Conservation (phyloP, 37 sponge, comb jelly and placozoan species). For the Tethya wilhelma region DNA sequence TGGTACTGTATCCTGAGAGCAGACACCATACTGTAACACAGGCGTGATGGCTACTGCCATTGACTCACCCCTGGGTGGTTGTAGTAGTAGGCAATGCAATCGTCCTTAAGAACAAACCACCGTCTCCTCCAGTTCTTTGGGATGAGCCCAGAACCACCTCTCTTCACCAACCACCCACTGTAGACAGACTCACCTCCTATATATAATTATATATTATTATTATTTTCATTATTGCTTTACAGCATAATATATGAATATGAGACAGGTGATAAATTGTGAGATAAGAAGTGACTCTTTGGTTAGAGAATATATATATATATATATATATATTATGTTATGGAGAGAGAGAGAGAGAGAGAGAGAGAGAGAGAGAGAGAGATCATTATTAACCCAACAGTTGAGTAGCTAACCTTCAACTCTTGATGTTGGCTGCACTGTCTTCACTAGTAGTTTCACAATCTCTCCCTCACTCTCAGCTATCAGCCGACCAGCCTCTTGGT, state of each 20-base stretch:
- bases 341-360: too few relatives aligned
- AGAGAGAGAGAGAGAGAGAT: too few relatives aligned
- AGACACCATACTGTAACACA: neutral
- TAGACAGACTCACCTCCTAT: slow-evolving; percentile 33
- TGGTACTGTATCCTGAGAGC: slow-evolving; percentile 31
- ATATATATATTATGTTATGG: too few relatives aligned
- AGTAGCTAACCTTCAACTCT: too few relatives aligned
- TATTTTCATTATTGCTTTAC: too few relatives aligned
- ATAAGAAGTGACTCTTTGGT: too few relatives aligned
- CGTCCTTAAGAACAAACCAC: slow-evolving; percentile 64
- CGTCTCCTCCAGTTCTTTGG: slow-evolving; percentile 55
- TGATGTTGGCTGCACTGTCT: slow-evolving; percentile 30
- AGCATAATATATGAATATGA: too few relatives aligned
- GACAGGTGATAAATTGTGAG: too few relatives aligned
- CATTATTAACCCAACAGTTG: too few relatives aligned
- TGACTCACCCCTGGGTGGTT: slow-evolving; percentile 30
- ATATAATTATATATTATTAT: too few relatives aligned
- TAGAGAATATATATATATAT: too few relatives aligned
- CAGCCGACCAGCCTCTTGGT: slow-evolving; percentile 21
- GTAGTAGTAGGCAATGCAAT: slow-evolving; percentile 68
- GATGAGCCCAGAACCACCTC: slow-evolving; percentile 52
- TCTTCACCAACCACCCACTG: slow-evolving; percentile 49
- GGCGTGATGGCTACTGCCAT: neutral
- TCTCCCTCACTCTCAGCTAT: neutral
- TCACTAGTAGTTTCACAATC: slow-evolving; percentile 23